Evolutionary conservation across 2,888 invertebrate species (phyloP).

Genomic region (Aproaerema taeniolella): DNA sequence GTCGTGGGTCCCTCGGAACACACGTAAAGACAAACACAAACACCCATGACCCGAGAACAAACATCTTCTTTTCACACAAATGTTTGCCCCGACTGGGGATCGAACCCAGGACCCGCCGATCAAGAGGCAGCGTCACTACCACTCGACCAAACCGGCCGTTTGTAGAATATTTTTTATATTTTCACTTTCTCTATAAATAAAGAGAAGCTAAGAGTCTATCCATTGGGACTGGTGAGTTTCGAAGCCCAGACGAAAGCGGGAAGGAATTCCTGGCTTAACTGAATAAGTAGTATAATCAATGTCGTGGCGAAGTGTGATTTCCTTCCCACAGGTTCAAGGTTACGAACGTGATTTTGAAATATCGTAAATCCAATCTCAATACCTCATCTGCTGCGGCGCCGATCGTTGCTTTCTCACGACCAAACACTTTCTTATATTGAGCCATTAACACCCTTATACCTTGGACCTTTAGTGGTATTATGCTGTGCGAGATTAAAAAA

Average conservation of each 20-base stretch:
- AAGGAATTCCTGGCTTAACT: neutral
- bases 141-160: too few relatives aligned
- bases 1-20: too few relatives aligned
- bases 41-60: too few relatives aligned
- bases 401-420: conserved; percentile 66
- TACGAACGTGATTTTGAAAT: conserved; percentile 66
- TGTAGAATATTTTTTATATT: too few relatives aligned
- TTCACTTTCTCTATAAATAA: too few relatives aligned
- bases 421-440: conserved; percentile 21
- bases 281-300: conserved; percentile 23
- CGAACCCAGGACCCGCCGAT: too few relatives aligned
- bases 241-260: neutral
- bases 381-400: conserved; percentile 44
- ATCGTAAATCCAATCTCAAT: conserved; percentile 67
- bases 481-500: conserved; percentile 24
- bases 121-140: too few relatives aligned
- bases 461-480: conserved; percentile 18
- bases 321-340: conserved; percentile 65
- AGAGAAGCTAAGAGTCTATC: too few relatives aligned
- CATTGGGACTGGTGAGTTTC: too few relatives aligned
- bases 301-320: conserved; percentile 51
- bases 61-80: too few relatives aligned
- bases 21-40: too few relatives aligned
- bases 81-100: too few relatives aligned
- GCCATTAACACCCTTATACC: conserved; percentile 22